These are phyloP conservation scores for Temnothorax unifasciatus DNA, from an alignment of 2,888 invertebrate species.

Conservation along the genomic window DNA sequence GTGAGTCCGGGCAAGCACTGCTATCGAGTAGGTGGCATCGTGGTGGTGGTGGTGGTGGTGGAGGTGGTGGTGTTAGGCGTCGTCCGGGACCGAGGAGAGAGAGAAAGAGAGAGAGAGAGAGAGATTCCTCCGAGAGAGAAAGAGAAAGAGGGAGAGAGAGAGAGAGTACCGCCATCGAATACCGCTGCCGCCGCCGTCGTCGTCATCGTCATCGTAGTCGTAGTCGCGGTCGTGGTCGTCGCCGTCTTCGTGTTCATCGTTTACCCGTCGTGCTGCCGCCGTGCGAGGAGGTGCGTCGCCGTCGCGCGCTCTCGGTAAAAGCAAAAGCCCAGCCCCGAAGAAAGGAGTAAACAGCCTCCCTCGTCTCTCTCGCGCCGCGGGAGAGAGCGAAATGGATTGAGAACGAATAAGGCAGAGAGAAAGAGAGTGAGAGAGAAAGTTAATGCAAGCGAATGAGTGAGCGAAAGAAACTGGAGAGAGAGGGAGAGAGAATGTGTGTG, in stretches of 20 bases:
- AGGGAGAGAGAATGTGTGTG: not conserved
- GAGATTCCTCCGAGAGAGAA: not conserved
- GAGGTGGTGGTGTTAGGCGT: conserved; percentile 77
- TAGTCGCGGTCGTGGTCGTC: conserved; percentile 38
- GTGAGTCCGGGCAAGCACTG: conserved; percentile 85
- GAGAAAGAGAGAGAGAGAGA: conserved; percentile 22
- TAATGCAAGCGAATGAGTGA: conserved; percentile 2
- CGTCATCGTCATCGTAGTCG: conserved; percentile 29
- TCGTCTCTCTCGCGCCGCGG: conserved; percentile 71
- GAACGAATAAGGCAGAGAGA: conserved; percentile 46
- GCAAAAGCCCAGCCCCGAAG: conserved; percentile 50
- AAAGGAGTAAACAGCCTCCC: conserved; percentile 52
- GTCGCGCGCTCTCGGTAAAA: conserved; percentile 43
- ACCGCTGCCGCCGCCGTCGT: conserved; percentile 59
- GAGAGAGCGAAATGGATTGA: conserved; percentile 60
- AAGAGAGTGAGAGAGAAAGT: conserved; percentile 13
- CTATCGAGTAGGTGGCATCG: conserved; percentile 72
- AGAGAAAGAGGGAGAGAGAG: conserved; percentile 39
- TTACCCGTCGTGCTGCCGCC: conserved; percentile 16
- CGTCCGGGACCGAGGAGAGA: conserved; percentile 73
- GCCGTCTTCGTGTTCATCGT: conserved; percentile 46
- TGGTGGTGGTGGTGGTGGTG: conserved; percentile 73
- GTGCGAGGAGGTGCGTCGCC: conserved; percentile 49
- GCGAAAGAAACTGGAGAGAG: conserved; percentile 26
- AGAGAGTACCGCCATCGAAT: conserved; percentile 61